Evolutionary conservation across 2,113 vertebrate species (phyloP), one percentile per base, ranked within the genome.

Genomic region (Notechis scutatus): DNA sequence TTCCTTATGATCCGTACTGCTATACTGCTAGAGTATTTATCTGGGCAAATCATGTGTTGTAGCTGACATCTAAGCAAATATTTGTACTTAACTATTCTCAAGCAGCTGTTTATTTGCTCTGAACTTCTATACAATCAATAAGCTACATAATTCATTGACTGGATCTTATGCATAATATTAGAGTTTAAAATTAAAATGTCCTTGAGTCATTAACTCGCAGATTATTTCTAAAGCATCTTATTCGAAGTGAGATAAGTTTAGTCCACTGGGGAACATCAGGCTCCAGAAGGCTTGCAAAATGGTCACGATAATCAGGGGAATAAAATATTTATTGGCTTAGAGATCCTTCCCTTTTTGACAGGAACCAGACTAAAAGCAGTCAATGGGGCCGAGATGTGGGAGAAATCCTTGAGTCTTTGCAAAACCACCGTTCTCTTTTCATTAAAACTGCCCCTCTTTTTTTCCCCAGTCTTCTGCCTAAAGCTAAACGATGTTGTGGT

Each of bases 11-110:
- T 64, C 95, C 92, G 61, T 92, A 89, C 24, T 1, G 21, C 4
- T 69, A 21, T 69, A 54, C 0, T 20, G 55, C 92, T 12, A 26
- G 74, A 54, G 64, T 59, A 64, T n/a, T 34, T 24, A 50, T 54
- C 57, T 69, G 85, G 57, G 24, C 69, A 88, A 81, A 87, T 61
- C 85, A 87, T 21, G 24, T 14, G 47, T 14, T 52, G 18, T 34
- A 14, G 94, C 47, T 94, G 89, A 92, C 5, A 1, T 74, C 2
- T 87, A 88, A 88, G 91, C 93, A 57, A 39, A 91, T 42, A 90
- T 95, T 95, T 92, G 94, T 39, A 88, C 90, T 52, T 89, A 21
- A 29, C 47, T 3, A 54, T 86, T 93, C 87, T 91, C 92, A 45
- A 88, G 52, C 26, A 91, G 74, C 87, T 29, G 34, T 34, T 34